Evolutionary conservation across 2,113 vertebrate genomes (phyloP).

Genomic region (Lycaon pictus): DNA sequence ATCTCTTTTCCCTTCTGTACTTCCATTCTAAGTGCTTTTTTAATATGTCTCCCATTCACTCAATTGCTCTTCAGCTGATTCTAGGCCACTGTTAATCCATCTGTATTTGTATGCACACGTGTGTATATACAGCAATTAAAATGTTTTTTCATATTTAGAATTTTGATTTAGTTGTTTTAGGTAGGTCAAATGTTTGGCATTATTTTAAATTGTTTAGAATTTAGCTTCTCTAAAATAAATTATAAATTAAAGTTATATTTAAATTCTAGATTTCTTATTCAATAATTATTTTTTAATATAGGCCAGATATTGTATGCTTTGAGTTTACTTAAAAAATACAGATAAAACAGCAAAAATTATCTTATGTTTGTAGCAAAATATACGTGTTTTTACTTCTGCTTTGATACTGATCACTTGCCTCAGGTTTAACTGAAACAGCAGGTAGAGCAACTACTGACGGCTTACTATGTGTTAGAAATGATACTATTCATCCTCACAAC

Average conservation of each 20-base stretch:
- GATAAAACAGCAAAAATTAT: not conserved
- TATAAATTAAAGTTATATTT: not conserved
- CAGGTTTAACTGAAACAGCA: not conserved
- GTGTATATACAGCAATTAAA: not conserved
- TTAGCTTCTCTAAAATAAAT: conserved; percentile 1
- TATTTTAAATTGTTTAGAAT: not conserved
- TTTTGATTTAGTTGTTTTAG: not conserved
- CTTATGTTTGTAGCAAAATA: not conserved
- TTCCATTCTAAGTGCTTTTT: not conserved
- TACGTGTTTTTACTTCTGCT: not conserved
- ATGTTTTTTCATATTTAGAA: conserved; percentile 11
- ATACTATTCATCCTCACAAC: not conserved
- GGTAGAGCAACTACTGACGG: not conserved
- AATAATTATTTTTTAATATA: conserved; percentile 30
- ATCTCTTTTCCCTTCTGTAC: not conserved
- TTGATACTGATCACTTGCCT: not conserved
- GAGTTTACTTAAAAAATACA: not conserved
- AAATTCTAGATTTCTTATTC: not conserved
- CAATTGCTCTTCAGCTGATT: not conserved
- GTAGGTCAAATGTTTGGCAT: not conserved
- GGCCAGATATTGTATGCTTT: not conserved
- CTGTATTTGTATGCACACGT: not conserved
- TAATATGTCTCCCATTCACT: not conserved
- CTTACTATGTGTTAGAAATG: not conserved
- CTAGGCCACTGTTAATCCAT: not conserved